Evolutionary conservation across 1,140 invertebrate species (phyloP).

Genomic region (Drepana arcuata): DNA sequence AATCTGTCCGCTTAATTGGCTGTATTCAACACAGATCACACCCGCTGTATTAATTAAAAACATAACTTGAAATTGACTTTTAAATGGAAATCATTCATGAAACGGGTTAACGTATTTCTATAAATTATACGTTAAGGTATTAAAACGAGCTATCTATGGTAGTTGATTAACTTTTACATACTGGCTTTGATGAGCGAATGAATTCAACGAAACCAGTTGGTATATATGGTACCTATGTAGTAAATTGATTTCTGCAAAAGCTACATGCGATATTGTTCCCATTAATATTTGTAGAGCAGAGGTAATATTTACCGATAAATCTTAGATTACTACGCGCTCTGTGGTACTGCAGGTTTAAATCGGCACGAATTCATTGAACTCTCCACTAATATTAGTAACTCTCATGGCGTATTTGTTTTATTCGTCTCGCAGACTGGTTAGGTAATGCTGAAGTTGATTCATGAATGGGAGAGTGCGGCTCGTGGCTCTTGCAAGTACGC

Average conservation of each 20-base stretch:
- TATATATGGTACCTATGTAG: too few species aligned
- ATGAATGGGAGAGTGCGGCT: slow-evolving; percentile 58
- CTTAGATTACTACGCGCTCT: slow-evolving; percentile 3
- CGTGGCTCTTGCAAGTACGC: slow-evolving; percentile 25
- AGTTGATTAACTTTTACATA: slow-evolving; percentile 25
- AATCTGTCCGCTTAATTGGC: slow-evolving; percentile 33
- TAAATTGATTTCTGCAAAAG: slow-evolving; percentile 28
- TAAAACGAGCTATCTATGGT: slow-evolving; percentile 26
- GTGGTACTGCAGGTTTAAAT: slow-evolving; percentile 44
- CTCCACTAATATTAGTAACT: slow-evolving; percentile 64
- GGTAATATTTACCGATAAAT: slow-evolving; percentile 26
- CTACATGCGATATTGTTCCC: slow-evolving; percentile 13
- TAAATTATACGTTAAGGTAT: slow-evolving; percentile 27
- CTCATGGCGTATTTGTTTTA: slow-evolving; percentile 59
- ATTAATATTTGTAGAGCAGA: slow-evolving; percentile 15
- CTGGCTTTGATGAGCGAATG: slow-evolving; percentile 12
- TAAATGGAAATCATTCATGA: slow-evolving; percentile 28
- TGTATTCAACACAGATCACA: slow-evolving; percentile 27
- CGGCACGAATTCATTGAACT: slow-evolving; percentile 56
- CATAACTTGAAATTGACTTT: slow-evolving; percentile 34
- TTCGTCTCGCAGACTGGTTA: slow-evolving; percentile 45
- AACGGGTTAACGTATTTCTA: slow-evolving; percentile 20
- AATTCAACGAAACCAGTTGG: slow-evolving; percentile 18
- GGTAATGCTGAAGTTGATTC: slow-evolving; percentile 67
- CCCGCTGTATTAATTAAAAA: slow-evolving; percentile 42